These are phyloP conservation scores for Rattus rattus DNA, from an alignment of 2,113 vertebrate species.

Conservation along the genomic window DNA sequence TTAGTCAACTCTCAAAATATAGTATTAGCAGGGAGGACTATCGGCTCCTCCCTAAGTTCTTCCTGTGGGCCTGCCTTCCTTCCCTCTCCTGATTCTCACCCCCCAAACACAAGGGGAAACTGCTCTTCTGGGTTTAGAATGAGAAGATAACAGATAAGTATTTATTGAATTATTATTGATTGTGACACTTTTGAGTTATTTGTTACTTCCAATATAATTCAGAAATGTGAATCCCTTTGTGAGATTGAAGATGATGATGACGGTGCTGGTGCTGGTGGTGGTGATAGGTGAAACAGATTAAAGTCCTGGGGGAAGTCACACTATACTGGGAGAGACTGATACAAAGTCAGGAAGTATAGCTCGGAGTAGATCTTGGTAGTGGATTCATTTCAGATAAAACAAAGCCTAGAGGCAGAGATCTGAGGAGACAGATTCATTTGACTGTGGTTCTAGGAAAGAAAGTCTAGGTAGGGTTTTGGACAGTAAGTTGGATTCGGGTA, in stretches of 20 bases:
- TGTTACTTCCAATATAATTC: neutral
- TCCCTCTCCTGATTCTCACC: neutral
- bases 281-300: neutral
- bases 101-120: neutral
- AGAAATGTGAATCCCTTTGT: neutral
- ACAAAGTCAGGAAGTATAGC: neutral
- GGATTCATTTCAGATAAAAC: neutral
- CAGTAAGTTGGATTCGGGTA: neutral
- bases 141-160: neutral
- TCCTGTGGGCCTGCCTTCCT: neutral
- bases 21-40: neutral
- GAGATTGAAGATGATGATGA: neutral
- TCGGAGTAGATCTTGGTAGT: neutral
- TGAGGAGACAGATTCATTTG: neutral
- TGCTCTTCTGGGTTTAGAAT: neutral
- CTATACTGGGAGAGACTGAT: neutral
- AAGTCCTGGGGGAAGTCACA: neutral
- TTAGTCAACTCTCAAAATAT: neutral
- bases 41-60: neutral
- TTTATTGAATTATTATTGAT: neutral
- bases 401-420: neutral
- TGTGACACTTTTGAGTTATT: neutral
- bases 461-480: neutral
- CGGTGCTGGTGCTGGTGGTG: neutral
- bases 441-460: neutral